A percentile compares a stretch with the other conserved stretches of the same genome.
Evolutionary conservation across 2,888 invertebrate species (phyloP).

Genomic region (Falcaria lacertinaria): DNA sequence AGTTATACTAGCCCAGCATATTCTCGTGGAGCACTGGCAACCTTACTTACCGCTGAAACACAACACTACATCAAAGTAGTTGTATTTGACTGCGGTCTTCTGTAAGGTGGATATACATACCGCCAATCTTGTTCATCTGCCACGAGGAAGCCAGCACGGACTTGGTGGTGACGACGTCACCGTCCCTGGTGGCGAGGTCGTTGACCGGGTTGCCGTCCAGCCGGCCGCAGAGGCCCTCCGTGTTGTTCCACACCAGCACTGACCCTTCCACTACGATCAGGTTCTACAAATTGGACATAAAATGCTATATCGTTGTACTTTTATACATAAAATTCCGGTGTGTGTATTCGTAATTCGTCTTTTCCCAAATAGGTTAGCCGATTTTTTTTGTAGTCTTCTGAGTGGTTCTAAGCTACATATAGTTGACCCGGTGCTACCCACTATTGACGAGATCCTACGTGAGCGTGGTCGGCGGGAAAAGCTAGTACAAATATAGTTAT

Average conservation of each 20-base stretch:
- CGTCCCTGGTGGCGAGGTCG: slow-evolving; percentile 83
- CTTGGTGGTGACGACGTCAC: slow-evolving; percentile 64
- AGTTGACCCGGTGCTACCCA: too few species aligned
- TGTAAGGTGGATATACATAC: slow-evolving; percentile 35
- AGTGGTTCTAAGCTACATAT: too few species aligned
- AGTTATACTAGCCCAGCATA: too few species aligned
- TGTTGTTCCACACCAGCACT: slow-evolving; percentile 86
- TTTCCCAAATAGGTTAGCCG: too few species aligned
- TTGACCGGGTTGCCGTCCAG: slow-evolving; percentile 85
- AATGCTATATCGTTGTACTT: neutral
- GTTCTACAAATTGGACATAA: slow-evolving; percentile 72
- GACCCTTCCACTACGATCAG: slow-evolving; percentile 83
- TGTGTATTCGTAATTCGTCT: neutral
- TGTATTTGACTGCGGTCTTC: neutral
- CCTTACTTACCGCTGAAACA: too few species aligned
- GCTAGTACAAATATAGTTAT: too few species aligned
- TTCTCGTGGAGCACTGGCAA: too few species aligned
- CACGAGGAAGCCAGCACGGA: slow-evolving; percentile 79
- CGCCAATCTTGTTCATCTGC: slow-evolving; percentile 77
- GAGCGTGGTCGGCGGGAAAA: too few species aligned
- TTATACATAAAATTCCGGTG: too few species aligned
- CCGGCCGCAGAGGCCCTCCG: slow-evolving; percentile 90
- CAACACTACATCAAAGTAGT: too few species aligned
- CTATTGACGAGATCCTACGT: too few species aligned
- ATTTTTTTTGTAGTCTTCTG: too few species aligned